Conservation (phyloP, 1,140 invertebrate species). For the Mylabris phalerata region DNA sequence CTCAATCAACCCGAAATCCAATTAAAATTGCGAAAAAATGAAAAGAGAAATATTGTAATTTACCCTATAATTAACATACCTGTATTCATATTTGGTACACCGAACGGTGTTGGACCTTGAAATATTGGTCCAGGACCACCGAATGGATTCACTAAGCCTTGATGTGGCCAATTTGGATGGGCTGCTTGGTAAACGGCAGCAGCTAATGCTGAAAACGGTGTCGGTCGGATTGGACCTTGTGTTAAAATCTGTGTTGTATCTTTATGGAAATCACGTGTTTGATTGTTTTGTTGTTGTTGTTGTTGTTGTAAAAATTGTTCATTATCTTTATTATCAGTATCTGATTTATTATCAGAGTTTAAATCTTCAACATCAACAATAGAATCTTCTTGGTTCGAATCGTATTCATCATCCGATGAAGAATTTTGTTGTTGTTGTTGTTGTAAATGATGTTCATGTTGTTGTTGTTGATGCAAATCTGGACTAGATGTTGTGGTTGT, state of each 20-base stretch:
- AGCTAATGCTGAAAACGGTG: constrained; percentile 58
- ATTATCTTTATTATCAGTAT: constrained; percentile 16
- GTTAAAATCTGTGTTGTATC: constrained; percentile 27
- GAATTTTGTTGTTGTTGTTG: constrained; percentile 29
- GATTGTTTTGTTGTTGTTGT: constrained; percentile 19
- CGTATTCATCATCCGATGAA: constrained; percentile 54
- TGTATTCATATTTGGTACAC: constrained; percentile 54
- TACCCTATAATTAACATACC: constrained; percentile 39
- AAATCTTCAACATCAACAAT: constrained; percentile 63
- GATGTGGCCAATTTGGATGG: constrained; percentile 47
- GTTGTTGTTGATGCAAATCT: constrained; percentile 29
- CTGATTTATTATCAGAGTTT: constrained; percentile 45
- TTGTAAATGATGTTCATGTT: constrained; percentile 23
- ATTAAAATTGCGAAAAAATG: not conserved
- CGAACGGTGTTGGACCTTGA: constrained; percentile 48
- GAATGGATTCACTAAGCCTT: constrained; percentile 47
- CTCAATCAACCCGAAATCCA: constrained; percentile 4
- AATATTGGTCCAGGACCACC: constrained; percentile 49
- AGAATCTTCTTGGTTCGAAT: constrained; percentile 58
- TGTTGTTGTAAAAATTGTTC: constrained; percentile 24
- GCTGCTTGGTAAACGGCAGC: constrained; percentile 48
- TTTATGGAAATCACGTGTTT: constrained; percentile 27
- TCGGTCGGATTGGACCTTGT: constrained; percentile 55
- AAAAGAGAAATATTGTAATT: not conserved
- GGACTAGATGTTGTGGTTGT: constrained; percentile 36